These are phyloP conservation scores for Dicyrtoma fusca DNA, from an alignment of 2,888 invertebrate species.

Conservation along the genomic window DNA sequence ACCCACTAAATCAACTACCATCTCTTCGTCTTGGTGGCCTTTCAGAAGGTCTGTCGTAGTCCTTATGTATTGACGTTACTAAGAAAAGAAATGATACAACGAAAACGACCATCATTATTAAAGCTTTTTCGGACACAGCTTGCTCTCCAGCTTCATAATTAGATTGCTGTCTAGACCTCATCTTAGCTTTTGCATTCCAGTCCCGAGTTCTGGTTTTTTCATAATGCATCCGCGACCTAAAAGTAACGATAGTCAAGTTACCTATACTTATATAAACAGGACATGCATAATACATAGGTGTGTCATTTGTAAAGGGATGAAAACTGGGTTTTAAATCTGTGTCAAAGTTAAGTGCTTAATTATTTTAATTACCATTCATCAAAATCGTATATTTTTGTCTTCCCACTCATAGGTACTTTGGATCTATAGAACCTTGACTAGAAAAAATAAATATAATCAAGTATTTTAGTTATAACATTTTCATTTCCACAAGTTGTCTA, in stretches of 20 bases:
- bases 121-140: neutral
- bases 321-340: no score
- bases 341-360: no score
- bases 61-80: neutral
- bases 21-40: conserved; percentile 4
- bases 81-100: neutral
- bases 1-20: conserved; percentile 18
- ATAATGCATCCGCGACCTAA: conserved; percentile 30
- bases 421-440: conserved; percentile 13
- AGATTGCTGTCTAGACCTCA: neutral
- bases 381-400: conserved; percentile 30
- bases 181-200: neutral
- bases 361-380: conserved; percentile 44
- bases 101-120: neutral
- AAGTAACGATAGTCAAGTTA: no score
- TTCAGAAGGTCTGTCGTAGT: neutral
- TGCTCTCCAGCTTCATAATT: neutral
- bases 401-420: conserved; percentile 27
- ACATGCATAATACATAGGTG: no score
- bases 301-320: no score
- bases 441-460: neutral
- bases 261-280: no score
- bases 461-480: neutral
- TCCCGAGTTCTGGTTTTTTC: neutral
- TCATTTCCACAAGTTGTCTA: neutral